Evolutionary conservation across 2,113 vertebrate genomes (phyloP).

Genomic region (Antechinus stuartii): DNA sequence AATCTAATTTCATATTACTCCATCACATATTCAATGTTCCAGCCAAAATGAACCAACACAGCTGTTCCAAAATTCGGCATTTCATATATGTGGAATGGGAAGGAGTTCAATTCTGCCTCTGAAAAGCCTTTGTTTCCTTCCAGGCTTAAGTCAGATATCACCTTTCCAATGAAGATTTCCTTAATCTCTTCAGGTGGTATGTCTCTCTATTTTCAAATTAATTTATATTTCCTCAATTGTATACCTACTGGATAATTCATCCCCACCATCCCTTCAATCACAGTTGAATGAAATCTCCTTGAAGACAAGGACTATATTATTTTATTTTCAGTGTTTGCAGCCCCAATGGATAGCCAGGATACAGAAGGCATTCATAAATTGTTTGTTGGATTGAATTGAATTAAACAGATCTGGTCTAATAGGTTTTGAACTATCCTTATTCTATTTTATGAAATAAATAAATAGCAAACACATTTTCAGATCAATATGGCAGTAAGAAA

Average conservation of each 20-base stretch:
- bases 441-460: not conserved
- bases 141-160: not conserved
- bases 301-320: not conserved
- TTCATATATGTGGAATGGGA: not conserved
- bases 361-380: not conserved
- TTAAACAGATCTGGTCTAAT: not conserved
- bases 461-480: not conserved
- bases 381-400: not conserved
- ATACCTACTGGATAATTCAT: not conserved
- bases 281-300: not conserved
- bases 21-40: not conserved
- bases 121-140: not conserved
- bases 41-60: not conserved
- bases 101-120: not conserved
- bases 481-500: not conserved
- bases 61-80: not conserved
- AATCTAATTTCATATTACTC: not conserved
- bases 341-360: not conserved
- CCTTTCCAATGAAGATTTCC: not conserved
- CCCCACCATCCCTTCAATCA: not conserved
- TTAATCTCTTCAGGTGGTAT: not conserved
- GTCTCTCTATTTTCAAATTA: not conserved
- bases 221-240: not conserved
- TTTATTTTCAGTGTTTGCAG: not conserved
- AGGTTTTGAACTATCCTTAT: not conserved